Evolutionary conservation across 2,113 vertebrate species (phyloP), one percentile per base, ranked within the genome.

Genomic region (Dascyllus trimaculatus): DNA sequence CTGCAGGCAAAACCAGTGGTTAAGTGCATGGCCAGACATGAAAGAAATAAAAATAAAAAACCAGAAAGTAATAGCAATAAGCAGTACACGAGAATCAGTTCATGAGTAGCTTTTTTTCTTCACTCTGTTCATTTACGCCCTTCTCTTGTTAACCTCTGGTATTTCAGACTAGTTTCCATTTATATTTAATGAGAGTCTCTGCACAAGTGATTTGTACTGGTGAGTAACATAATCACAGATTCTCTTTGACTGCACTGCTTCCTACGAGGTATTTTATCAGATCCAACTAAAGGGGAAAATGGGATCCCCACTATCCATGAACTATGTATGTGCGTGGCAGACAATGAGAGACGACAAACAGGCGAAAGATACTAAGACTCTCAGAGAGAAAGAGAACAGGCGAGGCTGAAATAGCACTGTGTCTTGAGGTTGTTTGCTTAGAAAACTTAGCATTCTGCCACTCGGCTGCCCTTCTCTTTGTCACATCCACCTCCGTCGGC

Each of bases 341-440:
- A 56, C 8, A 69, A 29, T 4, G 38, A 43, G 15, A 73, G 71
- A 69, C 52, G 63, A 8, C 22, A 14, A 58, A 64, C 14, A 58
- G 35, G 17, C 43, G 18, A 63, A 21, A 71, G 62, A 57, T 64
- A 53, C 72, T 35, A 38, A 61, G 14, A 71, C 17, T 57, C 18
- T 22, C 18, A 75, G 29, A 67, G 32, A 73, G 45, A 62, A 58
- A 32, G 45, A 56, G 35, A 61, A 35, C 48, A 45, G 25, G 54
- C 4, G 1, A 35, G 58, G 76, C 45, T 54, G 48, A 82, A 82
- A 81, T 40, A 82, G 53, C 82, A 78, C n/a, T 7, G 51, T 49
- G 53, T 80, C 26, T 85, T 40, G 56, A 68, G 79, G 72, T 72
- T 91, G 77, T 93, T 89, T 85, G 80, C 71, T 64, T 7, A 72